A percentile compares a stretch with the other conserved stretches of the same genome.
These are phyloP conservation scores for Dendroctonus valens DNA, from an alignment of 1,140 invertebrate species.

Conservation along the genomic window DNA sequence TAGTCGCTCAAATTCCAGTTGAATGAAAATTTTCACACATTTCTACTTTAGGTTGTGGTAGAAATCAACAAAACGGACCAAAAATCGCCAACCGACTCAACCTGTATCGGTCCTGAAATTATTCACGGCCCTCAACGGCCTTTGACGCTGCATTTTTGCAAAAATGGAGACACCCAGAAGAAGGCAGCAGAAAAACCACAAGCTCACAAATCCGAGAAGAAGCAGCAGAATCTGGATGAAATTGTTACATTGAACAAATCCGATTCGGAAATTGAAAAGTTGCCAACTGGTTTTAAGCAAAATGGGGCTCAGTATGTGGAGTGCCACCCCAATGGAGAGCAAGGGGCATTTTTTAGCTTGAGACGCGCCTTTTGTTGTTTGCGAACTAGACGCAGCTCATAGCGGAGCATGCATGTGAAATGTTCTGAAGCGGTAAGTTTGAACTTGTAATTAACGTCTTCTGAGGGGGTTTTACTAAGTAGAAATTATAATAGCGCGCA, in stretches of 20 bases:
- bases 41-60: slow-evolving; percentile 39
- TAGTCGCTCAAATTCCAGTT: background rate
- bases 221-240: slow-evolving; percentile 40
- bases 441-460: too few relatives aligned
- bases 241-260: slow-evolving; percentile 39
- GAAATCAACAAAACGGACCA: slow-evolving; percentile 43
- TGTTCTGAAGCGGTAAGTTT: too few relatives aligned
- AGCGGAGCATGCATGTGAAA: slow-evolving; percentile 18
- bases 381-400: slow-evolving; percentile 52
- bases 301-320: slow-evolving; percentile 18
- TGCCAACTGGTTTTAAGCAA: slow-evolving; percentile 8
- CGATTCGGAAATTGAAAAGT: slow-evolving; percentile 17
- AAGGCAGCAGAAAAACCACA: slow-evolving; percentile 8
- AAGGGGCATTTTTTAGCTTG: slow-evolving; percentile 52
- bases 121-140: background rate
- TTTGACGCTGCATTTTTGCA: background rate
- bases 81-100: slow-evolving; percentile 1
- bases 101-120: background rate
- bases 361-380: slow-evolving; percentile 56
- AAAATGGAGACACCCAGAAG: slow-evolving; percentile 13
- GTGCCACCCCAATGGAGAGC: slow-evolving; percentile 34
- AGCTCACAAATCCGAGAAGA: background rate
- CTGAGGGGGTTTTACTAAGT: too few relatives aligned
- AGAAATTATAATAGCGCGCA: too few relatives aligned
- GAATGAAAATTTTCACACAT: too few relatives aligned